Conservation (phyloP, 2,888 invertebrate genomes). For the Microplitis manilae region DNA sequence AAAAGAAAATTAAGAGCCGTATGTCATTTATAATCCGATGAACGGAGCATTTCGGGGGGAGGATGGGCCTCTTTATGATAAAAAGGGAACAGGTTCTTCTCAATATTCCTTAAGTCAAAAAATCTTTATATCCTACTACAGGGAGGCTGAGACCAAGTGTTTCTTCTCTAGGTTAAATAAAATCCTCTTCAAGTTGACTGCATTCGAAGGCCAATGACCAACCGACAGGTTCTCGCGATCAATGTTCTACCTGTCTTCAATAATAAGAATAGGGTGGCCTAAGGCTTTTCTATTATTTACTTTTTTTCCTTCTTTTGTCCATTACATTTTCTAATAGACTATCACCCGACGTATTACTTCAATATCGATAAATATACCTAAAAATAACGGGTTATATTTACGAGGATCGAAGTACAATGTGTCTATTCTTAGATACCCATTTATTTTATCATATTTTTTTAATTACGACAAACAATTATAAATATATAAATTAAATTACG, state of each 20-base stretch:
- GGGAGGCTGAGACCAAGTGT: conserved; percentile 27
- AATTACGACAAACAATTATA: background rate
- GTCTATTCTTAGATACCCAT: background rate
- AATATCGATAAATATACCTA: background rate
- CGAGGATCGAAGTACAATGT: background rate
- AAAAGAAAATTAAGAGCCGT: background rate
- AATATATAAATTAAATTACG: background rate
- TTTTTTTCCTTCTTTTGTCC: background rate
- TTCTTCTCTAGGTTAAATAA: conserved; percentile 34
- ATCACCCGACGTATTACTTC: background rate
- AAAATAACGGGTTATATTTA: background rate
- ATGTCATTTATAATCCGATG: background rate
- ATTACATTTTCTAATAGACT: background rate
- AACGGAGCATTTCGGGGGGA: background rate
- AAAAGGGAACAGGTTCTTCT: conserved; percentile 35
- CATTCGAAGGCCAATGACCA: conserved; percentile 53
- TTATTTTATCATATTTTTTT: background rate
- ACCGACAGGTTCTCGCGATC: conserved; percentile 47
- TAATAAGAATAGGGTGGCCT: conserved; percentile 11
- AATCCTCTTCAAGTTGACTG: conserved; percentile 47
- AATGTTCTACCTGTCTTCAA: conserved; percentile 35
- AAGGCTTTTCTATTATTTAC: background rate
- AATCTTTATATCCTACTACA: background rate
- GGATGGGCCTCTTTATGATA: conserved; percentile 15
- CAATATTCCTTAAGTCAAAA: conserved; percentile 21